Evolutionary conservation across 1,140 invertebrate genomes (phyloP), one percentile per base, ranked within the genome.

Genomic region (Papilio polyxenes): DNA sequence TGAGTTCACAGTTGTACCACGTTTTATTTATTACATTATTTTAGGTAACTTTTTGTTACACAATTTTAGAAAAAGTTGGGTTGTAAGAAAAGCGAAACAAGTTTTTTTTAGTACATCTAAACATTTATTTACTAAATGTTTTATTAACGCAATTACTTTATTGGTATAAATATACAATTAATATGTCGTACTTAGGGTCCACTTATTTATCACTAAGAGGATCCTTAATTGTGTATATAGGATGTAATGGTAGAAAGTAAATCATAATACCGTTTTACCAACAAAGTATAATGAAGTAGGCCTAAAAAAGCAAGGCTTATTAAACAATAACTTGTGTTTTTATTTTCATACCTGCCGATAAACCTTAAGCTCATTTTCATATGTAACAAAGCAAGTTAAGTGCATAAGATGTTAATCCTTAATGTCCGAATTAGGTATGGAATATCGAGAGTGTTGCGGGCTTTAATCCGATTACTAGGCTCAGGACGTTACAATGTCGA

Each of bases 1-100:
- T 72, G 65, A 72, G 65, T 72, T 72, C 13, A 13, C 6, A 72
- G 65, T 72, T 37, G 23, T 72, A 72, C 31, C 65, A 72, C 65
- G 11, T 72, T 72, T 72, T 72, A 72, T 72, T 72, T 72, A 72
- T 72, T 72, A 13, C 31, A 31, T 72, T 72, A 72, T 72, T 72
- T 72, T 15, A 72, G 65, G 37, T 40, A 17, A 72, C 31, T 40
- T 72, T 65, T 37, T 72, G 65, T 72, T 40, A 72, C 65, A 72
- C 31, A 11, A 72, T 72, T 72, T 72, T 13, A 31, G 20, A 72
- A 17, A 72, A 37, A 13, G 11, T 72, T 15, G 11, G 23, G 13
- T 5, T 31, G 13, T 37, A 72, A 69, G 5, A 37, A 65, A 65
- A 11, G 23, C 9, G 20, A 31, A 65, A 65, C 10, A 65, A 11